Evolutionary conservation across 2,797 vertebrate genomes (phyloP), one percentile per base, ranked within the genome.

Genomic region (Coluber constrictor): DNA sequence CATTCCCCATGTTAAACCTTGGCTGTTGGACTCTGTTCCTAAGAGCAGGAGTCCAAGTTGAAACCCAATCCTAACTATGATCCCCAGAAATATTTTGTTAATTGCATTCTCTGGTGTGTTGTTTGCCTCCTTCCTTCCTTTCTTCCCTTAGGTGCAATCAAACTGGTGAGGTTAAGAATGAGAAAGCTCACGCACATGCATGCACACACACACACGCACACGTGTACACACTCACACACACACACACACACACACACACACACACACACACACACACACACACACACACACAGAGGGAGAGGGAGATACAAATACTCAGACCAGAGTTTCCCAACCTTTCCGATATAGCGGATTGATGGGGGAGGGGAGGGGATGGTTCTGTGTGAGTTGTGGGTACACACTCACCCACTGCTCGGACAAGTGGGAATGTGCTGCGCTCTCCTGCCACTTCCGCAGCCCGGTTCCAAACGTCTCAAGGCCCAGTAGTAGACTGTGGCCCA

Each of bases 1-100:
- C 11, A 3, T 57, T n/a, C 61, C 92, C 89, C 47, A 23, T 87
- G 1, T 79, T 27, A 56, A 89, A 32, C 32, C 88, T 90, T 70
- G 57, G 29, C 92, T 1, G 3, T 93, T 79, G 89, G 87, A 86
- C 29, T 90, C 86, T 57, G 83, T 61, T 93, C 89, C 61, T 4
- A 10, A 74, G 88, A 87, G 88, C 83, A 94, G 60, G 92, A 88
- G 79, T 86, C 63, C 92, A 66, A 37, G 23, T 61, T 25, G 54
- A 87, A 87, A 51, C 47, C 79, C 70, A 83, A 23, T 32, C 61
- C 83, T 87, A 91, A 55, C 56, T 74, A 60, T 59, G n/a, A 87
- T 63, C 70, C 54, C 87, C 93, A 43, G 74, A 86, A 63, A 88
- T 18, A 57, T 47, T 79, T 57, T 94, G 7, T 60, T 90, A 29